Evolutionary conservation across 2,113 vertebrate genomes (phyloP).

Genomic region (Macaca fascicularis): T2T-MFA8v1.1 NC_088376.1:132269001-132269500

Average conservation of each 20-base stretch:
- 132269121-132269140: slow-evolving; percentile 83
- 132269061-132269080: slow-evolving; percentile 84
- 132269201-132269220: background rate
- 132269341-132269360: background rate
- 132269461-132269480: background rate
- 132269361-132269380: background rate
- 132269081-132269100: slow-evolving; percentile 89
- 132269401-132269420: background rate
- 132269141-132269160: slow-evolving; percentile 90
- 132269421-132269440: background rate
- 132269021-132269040: background rate
- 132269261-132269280: background rate
- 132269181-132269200: slow-evolving; percentile 55
- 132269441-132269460: background rate
- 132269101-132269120: slow-evolving; percentile 86
- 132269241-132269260: background rate
- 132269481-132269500: background rate
- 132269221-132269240: background rate
- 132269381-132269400: background rate
- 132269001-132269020: background rate
- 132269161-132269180: slow-evolving; percentile 89
- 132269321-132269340: background rate
- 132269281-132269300: background rate
- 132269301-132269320: background rate
- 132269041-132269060: slow-evolving; percentile 93